These are phyloP conservation scores for Strix uralensis DNA, from an alignment of 2,113 vertebrate species.

Conservation along the genomic window DNA sequence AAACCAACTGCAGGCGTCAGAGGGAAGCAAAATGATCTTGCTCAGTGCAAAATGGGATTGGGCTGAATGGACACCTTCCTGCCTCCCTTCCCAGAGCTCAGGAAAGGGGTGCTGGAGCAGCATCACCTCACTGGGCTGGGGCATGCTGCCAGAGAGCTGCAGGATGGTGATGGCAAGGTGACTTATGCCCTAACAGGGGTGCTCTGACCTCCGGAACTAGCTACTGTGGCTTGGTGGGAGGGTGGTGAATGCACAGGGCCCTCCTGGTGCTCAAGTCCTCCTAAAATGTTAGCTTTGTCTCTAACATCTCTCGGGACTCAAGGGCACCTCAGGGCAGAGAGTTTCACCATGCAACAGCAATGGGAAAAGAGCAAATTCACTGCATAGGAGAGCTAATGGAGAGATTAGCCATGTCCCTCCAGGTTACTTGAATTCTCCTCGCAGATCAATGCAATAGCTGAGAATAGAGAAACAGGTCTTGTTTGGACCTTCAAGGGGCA, in stretches of 20 bases:
- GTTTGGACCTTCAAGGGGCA: background rate
- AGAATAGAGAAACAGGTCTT: background rate
- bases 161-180: background rate
- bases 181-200: background rate
- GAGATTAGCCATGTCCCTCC: background rate
- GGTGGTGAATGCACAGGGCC: background rate
- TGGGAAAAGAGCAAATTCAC: background rate
- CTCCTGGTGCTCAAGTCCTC: background rate
- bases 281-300: background rate
- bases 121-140: rapidly evolving
- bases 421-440: background rate
- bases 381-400: background rate
- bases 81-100: background rate
- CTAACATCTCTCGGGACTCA: background rate
- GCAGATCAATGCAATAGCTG: background rate
- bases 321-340: background rate
- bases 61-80: background rate
- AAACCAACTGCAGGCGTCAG: background rate
- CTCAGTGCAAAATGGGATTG: background rate
- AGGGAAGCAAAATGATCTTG: background rate
- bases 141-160: background rate
- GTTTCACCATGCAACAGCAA: background rate
- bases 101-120: background rate
- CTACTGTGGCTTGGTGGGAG: background rate
- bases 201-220: background rate